phyloP scores from a whole-genome alignment of 2,797 vertebrate genomes.

The Mormyrus hasselquistii region DNA sequence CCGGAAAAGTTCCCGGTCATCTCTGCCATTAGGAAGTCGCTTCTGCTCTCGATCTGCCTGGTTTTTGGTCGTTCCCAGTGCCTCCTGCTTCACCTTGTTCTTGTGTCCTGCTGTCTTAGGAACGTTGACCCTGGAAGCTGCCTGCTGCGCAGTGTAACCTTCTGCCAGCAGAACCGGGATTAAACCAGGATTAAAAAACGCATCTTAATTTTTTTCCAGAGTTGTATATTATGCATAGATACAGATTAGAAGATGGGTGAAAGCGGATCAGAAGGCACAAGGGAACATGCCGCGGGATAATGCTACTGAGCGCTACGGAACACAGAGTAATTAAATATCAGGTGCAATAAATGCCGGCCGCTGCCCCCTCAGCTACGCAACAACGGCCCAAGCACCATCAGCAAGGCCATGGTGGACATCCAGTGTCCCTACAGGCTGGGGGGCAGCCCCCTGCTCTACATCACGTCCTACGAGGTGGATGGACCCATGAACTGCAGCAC shows the following conservation, averaged over 20 bases:
- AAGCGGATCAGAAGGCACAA: not conserved
- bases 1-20: not conserved
- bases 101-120: not conserved
- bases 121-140: not conserved
- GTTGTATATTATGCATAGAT: not conserved
- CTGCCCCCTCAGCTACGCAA: slow-evolving; percentile 71
- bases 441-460: slow-evolving; percentile 78
- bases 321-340: not conserved
- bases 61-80: not conserved
- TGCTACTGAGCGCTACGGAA: not conserved
- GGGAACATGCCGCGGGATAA: not conserved
- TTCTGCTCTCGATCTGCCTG: not conserved
- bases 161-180: not conserved
- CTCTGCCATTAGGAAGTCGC: not conserved
- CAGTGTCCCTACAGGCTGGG: slow-evolving; percentile 77
- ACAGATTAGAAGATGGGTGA: not conserved
- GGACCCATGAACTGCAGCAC: slow-evolving; percentile 91
- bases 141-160: not conserved
- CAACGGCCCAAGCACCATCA: slow-evolving; percentile 86
- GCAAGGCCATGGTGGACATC: slow-evolving; percentile 79
- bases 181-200: not conserved
- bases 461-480: slow-evolving; percentile 77
- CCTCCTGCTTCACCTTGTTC: not conserved
- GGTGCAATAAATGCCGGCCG: not conserved
- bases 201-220: not conserved